A percentile compares a stretch with the other conserved stretches of the same genome.
Conservation (phyloP, 1,140 invertebrate genomes). For the Drosophila pruinosa region DNA sequence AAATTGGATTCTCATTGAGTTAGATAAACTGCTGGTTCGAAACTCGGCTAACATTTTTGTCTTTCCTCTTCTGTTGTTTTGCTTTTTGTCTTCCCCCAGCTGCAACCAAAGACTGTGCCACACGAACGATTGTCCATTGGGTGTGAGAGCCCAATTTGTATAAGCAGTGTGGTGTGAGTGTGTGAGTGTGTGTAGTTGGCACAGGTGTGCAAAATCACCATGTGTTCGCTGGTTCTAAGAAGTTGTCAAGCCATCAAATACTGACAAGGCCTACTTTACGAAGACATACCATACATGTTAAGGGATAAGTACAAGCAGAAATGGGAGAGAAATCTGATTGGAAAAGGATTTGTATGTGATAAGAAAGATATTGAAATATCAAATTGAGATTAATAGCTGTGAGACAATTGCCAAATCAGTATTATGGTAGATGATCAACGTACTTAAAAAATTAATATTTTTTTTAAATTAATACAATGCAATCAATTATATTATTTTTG, state of each 20-base stretch:
- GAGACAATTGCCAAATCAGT: too few species aligned
- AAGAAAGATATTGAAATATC: too few species aligned
- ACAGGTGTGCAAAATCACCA: slow-evolving; percentile 45
- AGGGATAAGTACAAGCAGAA: neutral
- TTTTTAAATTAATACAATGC: too few species aligned
- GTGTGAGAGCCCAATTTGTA: neutral
- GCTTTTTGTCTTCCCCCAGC: neutral
- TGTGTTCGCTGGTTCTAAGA: slow-evolving; percentile 20
- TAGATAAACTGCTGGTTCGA: slow-evolving; percentile 49
- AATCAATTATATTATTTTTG: too few species aligned
- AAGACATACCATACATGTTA: neutral
- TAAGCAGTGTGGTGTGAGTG: neutral
- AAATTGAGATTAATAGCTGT: too few species aligned
- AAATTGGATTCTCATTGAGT: slow-evolving; percentile 70
- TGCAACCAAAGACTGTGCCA: slow-evolving; percentile 13
- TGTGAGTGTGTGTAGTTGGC: slow-evolving; percentile 4
- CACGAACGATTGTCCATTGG: slow-evolving; percentile 31
- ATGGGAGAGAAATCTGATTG: neutral
- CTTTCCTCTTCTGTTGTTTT: neutral
- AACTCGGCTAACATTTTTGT: slow-evolving; percentile 42
- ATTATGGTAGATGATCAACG: too few species aligned
- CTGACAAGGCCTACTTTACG: neutral
- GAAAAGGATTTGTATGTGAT: neutral
- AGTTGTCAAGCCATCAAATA: slow-evolving; percentile 16
- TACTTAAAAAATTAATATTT: too few species aligned